Conservation (phyloP, 2,888 invertebrate species). For the Proisotoma minuta region DNA sequence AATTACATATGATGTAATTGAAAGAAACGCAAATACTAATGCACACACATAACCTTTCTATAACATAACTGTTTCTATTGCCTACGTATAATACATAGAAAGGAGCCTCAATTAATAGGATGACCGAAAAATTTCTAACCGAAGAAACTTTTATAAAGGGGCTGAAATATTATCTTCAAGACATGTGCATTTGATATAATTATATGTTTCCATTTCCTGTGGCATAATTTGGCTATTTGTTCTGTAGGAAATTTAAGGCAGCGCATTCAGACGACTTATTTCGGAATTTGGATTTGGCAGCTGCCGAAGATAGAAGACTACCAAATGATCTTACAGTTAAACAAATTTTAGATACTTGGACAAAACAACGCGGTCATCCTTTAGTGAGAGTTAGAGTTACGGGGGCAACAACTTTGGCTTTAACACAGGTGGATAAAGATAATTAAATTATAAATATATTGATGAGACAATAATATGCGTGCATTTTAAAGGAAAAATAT, state of each 20-base stretch:
- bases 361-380: conserved; percentile 51
- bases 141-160: conserved; percentile 65
- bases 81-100: no score
- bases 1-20: conserved; percentile 11
- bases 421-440: conserved; percentile 5
- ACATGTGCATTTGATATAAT: conserved; percentile 19
- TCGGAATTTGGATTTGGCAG: conserved; percentile 69
- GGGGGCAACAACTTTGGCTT: background rate
- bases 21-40: no score
- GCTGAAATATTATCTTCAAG: conserved; percentile 64
- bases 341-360: conserved; percentile 53
- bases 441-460: no score
- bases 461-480: no score
- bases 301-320: conserved; percentile 56
- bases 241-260: background rate
- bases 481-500: background rate
- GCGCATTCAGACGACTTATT: conserved; percentile 81
- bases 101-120: conserved; percentile 65
- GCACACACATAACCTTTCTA: no score
- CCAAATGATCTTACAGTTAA: conserved; percentile 59
- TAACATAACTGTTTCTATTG: no score
- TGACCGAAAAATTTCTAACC: conserved; percentile 84
- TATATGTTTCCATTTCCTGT: background rate
- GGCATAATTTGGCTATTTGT: background rate
- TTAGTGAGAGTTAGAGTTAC: conserved; percentile 5